phyloP scores from a whole-genome alignment of 2,888 invertebrate genomes.

The Lagria hirta region DNA sequence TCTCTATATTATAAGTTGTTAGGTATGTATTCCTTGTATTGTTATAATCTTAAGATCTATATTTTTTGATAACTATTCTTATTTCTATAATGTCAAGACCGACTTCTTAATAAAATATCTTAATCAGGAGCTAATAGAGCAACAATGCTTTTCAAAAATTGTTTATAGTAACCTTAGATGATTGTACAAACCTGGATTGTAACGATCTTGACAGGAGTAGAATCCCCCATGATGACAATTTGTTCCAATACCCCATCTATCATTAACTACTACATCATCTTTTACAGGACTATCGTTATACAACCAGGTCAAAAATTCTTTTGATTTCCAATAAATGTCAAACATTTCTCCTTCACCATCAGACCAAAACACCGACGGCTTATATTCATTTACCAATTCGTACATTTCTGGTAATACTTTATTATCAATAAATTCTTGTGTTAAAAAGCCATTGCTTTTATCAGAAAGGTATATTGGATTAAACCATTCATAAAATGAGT shows the following conservation, averaged over 20 bases:
- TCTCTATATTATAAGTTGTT: no score
- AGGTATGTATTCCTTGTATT: no score
- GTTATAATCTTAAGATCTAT: no score
- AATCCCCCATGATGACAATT: constrained; percentile 87
- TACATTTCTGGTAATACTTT: constrained; percentile 79
- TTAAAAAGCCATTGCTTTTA: constrained; percentile 62
- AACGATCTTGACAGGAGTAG: constrained; percentile 82
- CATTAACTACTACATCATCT: constrained; percentile 87
- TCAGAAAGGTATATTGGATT: constrained; percentile 77
- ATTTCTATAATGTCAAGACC: no score
- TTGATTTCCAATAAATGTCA: constrained; percentile 79
- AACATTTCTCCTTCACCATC: constrained; percentile 92
- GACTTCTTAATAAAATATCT: no score
- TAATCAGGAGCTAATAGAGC: no score
- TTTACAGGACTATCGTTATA: constrained; percentile 91
- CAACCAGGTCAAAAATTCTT: constrained; percentile 85
- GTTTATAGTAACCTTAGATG: neutral
- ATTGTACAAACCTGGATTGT: constrained; percentile 64
- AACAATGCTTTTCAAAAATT: no score
- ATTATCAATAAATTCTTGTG: constrained; percentile 64
- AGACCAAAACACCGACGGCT: constrained; percentile 82
- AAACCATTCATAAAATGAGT: constrained; percentile 84
- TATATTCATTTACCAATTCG: constrained; percentile 68
- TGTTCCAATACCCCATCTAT: constrained; percentile 85
- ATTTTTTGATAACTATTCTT: no score